Percentiles rank a stretch among this genome's conserved stretches.
Evolutionary conservation across 1,140 invertebrate species (phyloP).

Genomic region (Charaxes varanes): DNA sequence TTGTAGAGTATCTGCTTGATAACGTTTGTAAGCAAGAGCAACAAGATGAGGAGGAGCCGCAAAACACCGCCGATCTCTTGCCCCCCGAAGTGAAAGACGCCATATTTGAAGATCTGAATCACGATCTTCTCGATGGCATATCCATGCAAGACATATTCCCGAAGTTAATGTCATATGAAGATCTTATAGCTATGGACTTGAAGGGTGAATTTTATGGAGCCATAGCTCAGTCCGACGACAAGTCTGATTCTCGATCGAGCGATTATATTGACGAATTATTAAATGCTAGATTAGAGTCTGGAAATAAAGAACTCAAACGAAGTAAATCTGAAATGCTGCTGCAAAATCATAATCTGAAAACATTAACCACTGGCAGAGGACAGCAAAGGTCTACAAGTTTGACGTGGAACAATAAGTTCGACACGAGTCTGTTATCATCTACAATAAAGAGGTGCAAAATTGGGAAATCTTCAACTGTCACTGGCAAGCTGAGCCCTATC

Average conservation of each 20-base stretch:
- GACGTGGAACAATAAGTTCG: conserved; percentile 80
- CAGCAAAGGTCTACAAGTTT: conserved; percentile 80
- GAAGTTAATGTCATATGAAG: conserved; percentile 45
- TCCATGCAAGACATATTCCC: conserved; percentile 87
- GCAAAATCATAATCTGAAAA: conserved; percentile 67
- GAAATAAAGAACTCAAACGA: conserved; percentile 76
- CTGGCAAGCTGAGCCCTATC: conserved; percentile 59
- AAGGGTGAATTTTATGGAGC: conserved; percentile 76
- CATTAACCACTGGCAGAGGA: conserved; percentile 68
- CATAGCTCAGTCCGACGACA: conserved; percentile 72
- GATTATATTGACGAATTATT: conserved; percentile 80
- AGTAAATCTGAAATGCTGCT: conserved; percentile 78
- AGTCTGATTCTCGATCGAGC: conserved; percentile 73
- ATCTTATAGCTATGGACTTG: conserved; percentile 62
- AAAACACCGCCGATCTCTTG: conserved; percentile 83
- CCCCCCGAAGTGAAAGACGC: conserved; percentile 88
- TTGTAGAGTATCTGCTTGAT: conserved; percentile 76
- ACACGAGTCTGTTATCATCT: conserved; percentile 75
- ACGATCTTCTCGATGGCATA: conserved; percentile 86
- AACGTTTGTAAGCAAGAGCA: conserved; percentile 79
- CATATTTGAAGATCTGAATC: conserved; percentile 87
- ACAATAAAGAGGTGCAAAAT: conserved; percentile 81
- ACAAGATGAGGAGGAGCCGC: conserved; percentile 80
- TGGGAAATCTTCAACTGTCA: conserved; percentile 64
- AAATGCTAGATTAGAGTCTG: conserved; percentile 67